Evolutionary conservation across 2,888 invertebrate genomes (phyloP).

Genomic region (Lasioglossum vierecki): DNA sequence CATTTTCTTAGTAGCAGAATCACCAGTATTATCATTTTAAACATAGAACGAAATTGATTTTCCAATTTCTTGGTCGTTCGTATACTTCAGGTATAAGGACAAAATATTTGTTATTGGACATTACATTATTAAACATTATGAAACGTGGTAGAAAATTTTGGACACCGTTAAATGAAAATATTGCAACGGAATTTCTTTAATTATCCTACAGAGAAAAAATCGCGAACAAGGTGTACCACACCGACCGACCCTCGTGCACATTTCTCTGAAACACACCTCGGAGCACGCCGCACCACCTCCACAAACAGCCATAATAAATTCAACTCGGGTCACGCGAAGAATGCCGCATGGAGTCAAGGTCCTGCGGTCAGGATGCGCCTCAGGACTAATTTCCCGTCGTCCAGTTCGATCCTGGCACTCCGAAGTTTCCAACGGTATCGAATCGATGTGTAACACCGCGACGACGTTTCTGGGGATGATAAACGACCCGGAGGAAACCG

Average conservation of each 20-base stretch:
- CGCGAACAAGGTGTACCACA: background rate
- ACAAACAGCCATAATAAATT: slow-evolving; percentile 38
- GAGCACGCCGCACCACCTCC: background rate
- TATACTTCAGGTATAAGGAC: background rate
- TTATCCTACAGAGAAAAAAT: background rate
- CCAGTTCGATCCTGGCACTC: background rate
- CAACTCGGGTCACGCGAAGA: slow-evolving; percentile 41
- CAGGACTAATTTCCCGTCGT: background rate
- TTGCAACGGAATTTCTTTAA: background rate
- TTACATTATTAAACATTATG: too few species aligned
- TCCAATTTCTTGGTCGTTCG: background rate
- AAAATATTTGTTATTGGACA: too few species aligned
- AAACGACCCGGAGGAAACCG: background rate
- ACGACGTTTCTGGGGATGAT: background rate
- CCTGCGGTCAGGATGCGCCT: background rate
- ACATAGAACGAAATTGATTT: background rate
- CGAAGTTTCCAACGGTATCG: background rate
- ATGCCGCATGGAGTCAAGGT: slow-evolving; percentile 39
- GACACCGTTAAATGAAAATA: too few species aligned
- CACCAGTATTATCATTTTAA: background rate
- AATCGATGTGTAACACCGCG: background rate
- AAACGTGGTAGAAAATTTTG: too few species aligned
- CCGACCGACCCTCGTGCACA: background rate
- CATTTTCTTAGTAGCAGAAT: background rate
- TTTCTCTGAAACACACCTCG: background rate